A percentile compares a stretch with the other conserved stretches of the same genome.
Conservation (phyloP, 2,113 vertebrate species). For the Larimichthys crocea region DNA sequence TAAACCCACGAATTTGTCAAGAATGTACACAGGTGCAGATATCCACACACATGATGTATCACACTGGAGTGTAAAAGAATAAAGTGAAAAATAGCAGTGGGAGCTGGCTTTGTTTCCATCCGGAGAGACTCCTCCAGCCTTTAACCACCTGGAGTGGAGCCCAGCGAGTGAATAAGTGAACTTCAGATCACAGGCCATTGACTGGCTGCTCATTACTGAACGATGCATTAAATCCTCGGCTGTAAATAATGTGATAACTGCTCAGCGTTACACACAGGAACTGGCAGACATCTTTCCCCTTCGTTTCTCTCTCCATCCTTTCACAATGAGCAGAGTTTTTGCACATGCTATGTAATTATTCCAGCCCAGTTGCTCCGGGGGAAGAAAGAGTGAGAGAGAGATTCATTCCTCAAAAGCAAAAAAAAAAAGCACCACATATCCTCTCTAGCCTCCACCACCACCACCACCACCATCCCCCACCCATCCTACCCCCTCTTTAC, state of each 20-base stretch:
- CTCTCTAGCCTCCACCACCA: background rate
- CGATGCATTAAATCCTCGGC: constrained; percentile 52
- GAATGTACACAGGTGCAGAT: background rate
- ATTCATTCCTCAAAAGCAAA: constrained; percentile 61
- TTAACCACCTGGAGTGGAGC: constrained; percentile 45
- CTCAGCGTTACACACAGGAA: constrained; percentile 33
- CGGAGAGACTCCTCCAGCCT: constrained; percentile 16
- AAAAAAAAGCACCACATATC: constrained; percentile 2
- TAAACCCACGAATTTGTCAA: background rate
- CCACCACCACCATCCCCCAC: background rate
- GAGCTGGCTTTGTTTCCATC: constrained; percentile 30
- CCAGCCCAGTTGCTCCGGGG: constrained; percentile 41
- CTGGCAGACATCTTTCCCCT: constrained; percentile 32
- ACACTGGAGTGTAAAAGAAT: background rate
- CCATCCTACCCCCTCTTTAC: background rate
- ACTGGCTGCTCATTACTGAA: constrained; percentile 57
- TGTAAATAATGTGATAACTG: constrained; percentile 66
- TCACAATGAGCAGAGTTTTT: constrained; percentile 26
- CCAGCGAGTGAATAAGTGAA: constrained; percentile 47
- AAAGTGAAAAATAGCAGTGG: background rate
- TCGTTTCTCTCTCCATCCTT: constrained; percentile 9
- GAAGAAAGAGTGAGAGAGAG: background rate
- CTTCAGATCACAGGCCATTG: constrained; percentile 53
- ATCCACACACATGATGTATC: background rate
- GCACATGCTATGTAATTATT: constrained; percentile 54